Conservation (phyloP, 2,113 vertebrate genomes). For the Cottus gobio region DNA sequence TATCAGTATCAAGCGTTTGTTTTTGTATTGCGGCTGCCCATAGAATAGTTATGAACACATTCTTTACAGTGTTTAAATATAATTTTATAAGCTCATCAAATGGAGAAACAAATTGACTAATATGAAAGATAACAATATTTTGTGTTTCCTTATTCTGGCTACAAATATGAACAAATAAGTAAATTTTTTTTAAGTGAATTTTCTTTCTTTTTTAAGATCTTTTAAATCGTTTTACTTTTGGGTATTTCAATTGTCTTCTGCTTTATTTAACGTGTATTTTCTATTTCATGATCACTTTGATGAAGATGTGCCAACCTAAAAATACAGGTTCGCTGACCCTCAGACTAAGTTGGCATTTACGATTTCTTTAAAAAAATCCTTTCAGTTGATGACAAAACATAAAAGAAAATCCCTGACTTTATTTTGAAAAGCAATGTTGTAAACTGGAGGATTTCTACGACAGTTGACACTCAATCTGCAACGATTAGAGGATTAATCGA, state of each 20-base stretch:
- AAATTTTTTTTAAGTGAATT: too few species aligned
- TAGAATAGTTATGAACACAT: not conserved
- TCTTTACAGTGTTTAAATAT: not conserved
- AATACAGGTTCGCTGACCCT: not conserved
- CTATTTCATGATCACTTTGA: not conserved
- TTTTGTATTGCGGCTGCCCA: constrained; percentile 5
- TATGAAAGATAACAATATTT: too few species aligned
- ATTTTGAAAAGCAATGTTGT: too few species aligned
- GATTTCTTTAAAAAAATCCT: not conserved
- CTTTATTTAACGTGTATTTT: not conserved
- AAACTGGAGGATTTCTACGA: not conserved
- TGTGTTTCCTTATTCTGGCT: too few species aligned
- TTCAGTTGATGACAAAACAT: too few species aligned
- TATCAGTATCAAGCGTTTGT: not conserved
- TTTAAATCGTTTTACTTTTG: too few species aligned
- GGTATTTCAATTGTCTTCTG: too few species aligned
- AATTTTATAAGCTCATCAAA: not conserved
- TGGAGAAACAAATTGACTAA: not conserved
- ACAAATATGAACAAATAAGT: too few species aligned
- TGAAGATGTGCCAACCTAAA: not conserved
- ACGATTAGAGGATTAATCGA: too few species aligned
- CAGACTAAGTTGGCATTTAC: not conserved
- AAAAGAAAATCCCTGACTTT: too few species aligned
- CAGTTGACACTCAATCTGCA: not conserved
- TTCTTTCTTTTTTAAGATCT: too few species aligned